Conservation (phyloP, 2,888 invertebrate genomes). For the Halictus quadricinctus region DNA sequence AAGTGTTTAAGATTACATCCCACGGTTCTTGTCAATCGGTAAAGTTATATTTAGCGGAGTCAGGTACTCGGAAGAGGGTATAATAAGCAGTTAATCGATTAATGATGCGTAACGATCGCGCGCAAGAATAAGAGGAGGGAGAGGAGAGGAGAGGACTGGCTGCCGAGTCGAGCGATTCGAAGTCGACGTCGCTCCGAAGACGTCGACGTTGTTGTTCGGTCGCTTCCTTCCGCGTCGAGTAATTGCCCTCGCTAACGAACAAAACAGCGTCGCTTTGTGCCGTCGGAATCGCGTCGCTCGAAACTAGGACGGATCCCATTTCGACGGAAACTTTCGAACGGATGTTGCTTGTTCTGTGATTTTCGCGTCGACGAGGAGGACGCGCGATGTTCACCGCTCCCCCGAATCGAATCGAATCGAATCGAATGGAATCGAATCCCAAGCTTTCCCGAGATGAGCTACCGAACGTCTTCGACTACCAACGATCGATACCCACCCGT, state of each 20-base stretch:
- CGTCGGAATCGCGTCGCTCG: slow-evolving; percentile 29
- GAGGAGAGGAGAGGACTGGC: too few relatives aligned
- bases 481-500: background rate
- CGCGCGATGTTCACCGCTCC: background rate
- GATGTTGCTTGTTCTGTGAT: slow-evolving; percentile 47
- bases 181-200: slow-evolving; percentile 28
- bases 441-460: background rate
- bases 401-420: background rate
- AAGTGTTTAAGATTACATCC: background rate
- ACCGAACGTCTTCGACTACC: background rate
- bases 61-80: background rate
- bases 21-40: background rate
- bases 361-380: slow-evolving; percentile 25
- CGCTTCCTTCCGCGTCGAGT: slow-evolving; percentile 39
- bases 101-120: background rate
- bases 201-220: slow-evolving; percentile 31
- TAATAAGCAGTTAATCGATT: background rate
- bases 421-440: background rate
- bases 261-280: slow-evolving; percentile 29
- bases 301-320: slow-evolving; percentile 55
- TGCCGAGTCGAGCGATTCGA: slow-evolving; percentile 1
- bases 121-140: background rate
- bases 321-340: slow-evolving; percentile 26
- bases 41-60: background rate
- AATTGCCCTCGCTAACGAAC: slow-evolving; percentile 53